A percentile compares a stretch with the other conserved stretches of the same genome.
phyloP scores from a whole-genome alignment of 2,797 vertebrate species.

The Glossophaga mutica region DNA sequence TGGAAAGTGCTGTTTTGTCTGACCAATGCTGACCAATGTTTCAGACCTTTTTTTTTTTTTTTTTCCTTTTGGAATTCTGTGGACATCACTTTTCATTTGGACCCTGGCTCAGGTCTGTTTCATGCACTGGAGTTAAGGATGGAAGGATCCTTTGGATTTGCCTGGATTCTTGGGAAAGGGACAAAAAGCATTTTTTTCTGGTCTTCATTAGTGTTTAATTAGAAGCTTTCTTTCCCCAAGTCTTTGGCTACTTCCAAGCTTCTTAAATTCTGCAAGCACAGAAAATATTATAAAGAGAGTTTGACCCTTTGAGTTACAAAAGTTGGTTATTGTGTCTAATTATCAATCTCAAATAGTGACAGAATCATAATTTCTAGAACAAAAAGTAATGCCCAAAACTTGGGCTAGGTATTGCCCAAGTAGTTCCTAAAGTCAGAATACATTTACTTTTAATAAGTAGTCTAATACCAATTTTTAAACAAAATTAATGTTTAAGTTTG shows the following conservation, averaged over 20 bases:
- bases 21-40: neutral
- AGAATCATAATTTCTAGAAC: neutral
- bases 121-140: neutral
- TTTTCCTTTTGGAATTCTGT: neutral
- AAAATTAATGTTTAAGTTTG: neutral
- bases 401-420: neutral
- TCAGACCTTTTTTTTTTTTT: neutral
- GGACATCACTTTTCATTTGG: rapidly evolving
- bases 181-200: neutral
- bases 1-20: slow-evolving; percentile 26
- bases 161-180: neutral
- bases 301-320: neutral
- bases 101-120: neutral
- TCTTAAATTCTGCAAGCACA: slow-evolving; percentile 37
- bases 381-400: neutral
- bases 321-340: slow-evolving; percentile 35
- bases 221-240: slow-evolving; percentile 2
- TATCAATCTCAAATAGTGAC: slow-evolving; percentile 24
- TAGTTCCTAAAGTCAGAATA: neutral
- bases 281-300: neutral
- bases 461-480: neutral
- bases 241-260: neutral
- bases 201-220: slow-evolving; percentile 46
- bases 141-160: neutral
- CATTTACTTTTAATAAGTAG: slow-evolving; percentile 13